phyloP scores from a whole-genome alignment of 2,888 invertebrate genomes.

The Corythucha ciliata region DNA sequence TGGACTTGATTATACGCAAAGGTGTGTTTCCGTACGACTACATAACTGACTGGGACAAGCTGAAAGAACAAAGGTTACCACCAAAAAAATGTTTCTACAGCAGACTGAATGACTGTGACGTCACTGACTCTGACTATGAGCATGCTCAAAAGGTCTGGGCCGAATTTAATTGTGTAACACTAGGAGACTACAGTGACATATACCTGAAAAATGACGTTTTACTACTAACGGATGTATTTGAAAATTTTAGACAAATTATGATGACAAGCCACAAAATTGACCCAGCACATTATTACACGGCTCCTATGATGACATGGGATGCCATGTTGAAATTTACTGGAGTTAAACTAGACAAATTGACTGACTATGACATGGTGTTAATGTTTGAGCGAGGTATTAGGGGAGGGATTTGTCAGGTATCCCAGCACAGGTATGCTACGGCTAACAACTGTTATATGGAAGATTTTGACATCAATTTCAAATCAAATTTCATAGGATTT shows the following conservation, averaged over 20 bases:
- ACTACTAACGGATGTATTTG: slow-evolving; percentile 40
- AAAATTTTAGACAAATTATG: slow-evolving; percentile 38
- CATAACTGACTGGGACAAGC: slow-evolving; percentile 12
- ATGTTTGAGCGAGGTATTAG: slow-evolving; percentile 9
- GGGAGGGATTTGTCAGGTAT: slow-evolving; percentile 9
- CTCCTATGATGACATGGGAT: slow-evolving; percentile 37
- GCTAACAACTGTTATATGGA: slow-evolving; percentile 14
- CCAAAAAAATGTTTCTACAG: slow-evolving; percentile 33
- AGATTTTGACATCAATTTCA: not conserved
- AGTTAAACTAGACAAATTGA: slow-evolving; percentile 33
- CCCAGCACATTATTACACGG: slow-evolving; percentile 37
- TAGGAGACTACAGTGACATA: slow-evolving; percentile 39
- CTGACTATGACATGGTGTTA: slow-evolving; percentile 10
- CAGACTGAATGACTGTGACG: slow-evolving; percentile 26
- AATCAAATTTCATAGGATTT: not conserved
- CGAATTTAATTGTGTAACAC: slow-evolving; percentile 35
- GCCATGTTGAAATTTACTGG: slow-evolving; percentile 36
- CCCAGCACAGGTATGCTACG: not conserved
- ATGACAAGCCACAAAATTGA: slow-evolving; percentile 31
- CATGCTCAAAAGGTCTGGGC: slow-evolving; percentile 39
- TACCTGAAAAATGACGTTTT: slow-evolving; percentile 40
- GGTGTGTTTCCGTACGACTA: slow-evolving; percentile 35
- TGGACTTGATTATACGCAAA: too few relatives aligned
- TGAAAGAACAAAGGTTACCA: slow-evolving; percentile 30
- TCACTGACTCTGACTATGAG: slow-evolving; percentile 36